A percentile compares a stretch with the other conserved stretches of the same genome.
Evolutionary conservation across 2,797 vertebrate genomes (phyloP).

Genomic region (Xiphorhynchus erythropygius): DNA sequence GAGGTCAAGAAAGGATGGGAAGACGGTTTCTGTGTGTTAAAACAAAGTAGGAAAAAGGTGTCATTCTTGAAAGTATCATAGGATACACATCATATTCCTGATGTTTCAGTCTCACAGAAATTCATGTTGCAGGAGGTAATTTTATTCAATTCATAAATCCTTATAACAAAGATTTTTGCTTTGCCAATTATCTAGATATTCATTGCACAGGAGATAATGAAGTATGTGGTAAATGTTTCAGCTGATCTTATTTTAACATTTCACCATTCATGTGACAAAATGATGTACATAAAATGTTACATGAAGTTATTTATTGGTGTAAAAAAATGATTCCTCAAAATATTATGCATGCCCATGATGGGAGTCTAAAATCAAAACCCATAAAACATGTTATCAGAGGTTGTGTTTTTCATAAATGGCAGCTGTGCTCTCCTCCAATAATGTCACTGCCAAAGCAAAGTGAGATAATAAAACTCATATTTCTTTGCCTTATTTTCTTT

Average conservation of each 20-base stretch:
- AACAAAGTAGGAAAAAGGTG: neutral
- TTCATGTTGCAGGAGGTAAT: conserved; percentile 59
- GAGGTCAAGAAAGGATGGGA: neutral
- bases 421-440: conserved; percentile 15
- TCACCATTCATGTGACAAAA: conserved; percentile 42
- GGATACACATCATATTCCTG: conserved; percentile 18
- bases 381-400: conserved; percentile 32
- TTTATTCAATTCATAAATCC: conserved; percentile 71
- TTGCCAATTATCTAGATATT: conserved; percentile 68
- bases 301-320: conserved; percentile 20
- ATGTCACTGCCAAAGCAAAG: conserved; percentile 29
- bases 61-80: conserved; percentile 15
- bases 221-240: conserved; percentile 41
- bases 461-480: conserved; percentile 17
- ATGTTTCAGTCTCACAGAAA: conserved; percentile 28
- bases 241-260: conserved; percentile 46
- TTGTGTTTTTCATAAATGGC: conserved; percentile 54
- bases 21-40: neutral
- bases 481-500: conserved; percentile 28
- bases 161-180: conserved; percentile 45
- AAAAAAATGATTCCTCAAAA: conserved; percentile 52
- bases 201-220: conserved; percentile 55
- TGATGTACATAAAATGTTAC: neutral
- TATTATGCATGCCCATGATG: conserved; percentile 34
- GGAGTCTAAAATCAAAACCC: conserved; percentile 47